Conservation (phyloP, 1,140 invertebrate genomes). For the Sweltsa coloradensis region DNA sequence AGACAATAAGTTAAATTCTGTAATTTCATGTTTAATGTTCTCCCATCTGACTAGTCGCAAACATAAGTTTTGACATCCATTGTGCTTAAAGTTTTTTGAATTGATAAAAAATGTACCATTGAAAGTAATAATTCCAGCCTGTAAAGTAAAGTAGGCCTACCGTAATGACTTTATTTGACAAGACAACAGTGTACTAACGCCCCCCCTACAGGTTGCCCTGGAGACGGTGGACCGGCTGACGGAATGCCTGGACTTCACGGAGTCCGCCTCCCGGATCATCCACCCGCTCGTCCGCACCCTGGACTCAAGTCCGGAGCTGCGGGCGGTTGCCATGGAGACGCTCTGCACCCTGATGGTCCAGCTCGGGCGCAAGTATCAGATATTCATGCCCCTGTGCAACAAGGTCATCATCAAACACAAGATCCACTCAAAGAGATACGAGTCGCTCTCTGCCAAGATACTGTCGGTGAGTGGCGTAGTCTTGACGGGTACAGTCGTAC, state of each 20-base stretch:
- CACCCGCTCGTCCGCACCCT: slow-evolving; percentile 77
- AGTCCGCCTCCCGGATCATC: slow-evolving; percentile 83
- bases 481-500: no score
- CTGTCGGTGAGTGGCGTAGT: slow-evolving; percentile 42
- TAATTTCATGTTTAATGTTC: no score
- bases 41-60: no score
- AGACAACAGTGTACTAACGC: no score
- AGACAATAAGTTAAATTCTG: no score
- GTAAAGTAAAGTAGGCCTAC: no score
- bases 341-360: slow-evolving; percentile 78
- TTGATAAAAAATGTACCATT: no score
- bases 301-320: slow-evolving; percentile 67
- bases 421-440: slow-evolving; percentile 70
- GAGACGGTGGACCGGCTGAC: slow-evolving; percentile 89
- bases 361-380: slow-evolving; percentile 77
- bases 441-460: slow-evolving; percentile 56
- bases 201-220: no score
- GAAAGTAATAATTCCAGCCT: no score
- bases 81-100: no score
- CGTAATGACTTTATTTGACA: no score
- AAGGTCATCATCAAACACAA: slow-evolving; percentile 72
- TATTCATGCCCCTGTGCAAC: slow-evolving; percentile 86
- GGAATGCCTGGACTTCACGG: slow-evolving; percentile 80
- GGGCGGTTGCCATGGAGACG: slow-evolving; percentile 78
- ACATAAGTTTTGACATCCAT: no score